Evolutionary conservation across 2,888 invertebrate species (phyloP), one percentile per base, ranked within the genome.

Genomic region (Drosophila putrida): DNA sequence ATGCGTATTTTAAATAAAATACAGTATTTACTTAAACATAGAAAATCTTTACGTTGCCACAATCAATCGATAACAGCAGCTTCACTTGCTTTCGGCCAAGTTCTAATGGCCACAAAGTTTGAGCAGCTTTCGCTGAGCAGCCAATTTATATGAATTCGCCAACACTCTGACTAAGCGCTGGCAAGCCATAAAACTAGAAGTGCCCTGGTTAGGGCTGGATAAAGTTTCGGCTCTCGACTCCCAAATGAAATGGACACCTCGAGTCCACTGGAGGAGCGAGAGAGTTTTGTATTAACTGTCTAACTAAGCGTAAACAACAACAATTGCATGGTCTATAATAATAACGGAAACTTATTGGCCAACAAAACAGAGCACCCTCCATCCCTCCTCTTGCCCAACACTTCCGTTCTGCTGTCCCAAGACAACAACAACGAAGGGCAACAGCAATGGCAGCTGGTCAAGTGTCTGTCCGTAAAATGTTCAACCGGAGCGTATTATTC

Each of bases 291-390:
- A 87, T 83, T 87, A 89, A 84, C 85, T 78, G 73, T 59, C 71
- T 73, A 59, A 64, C 77, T 71, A 72, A 72, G 67, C 74, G 78
- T 63, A 64, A 69, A 59, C 69, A 79, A 70, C 65, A 71, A 67
- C 60, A 70, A 59, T 62, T 53, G 44, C 60, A 43, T 43, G 27
- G 54, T 75, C 79, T 47, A 76, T 88, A 83, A 89, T 83, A 87
- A 87, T 80, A 89, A 81, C 71, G 51, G 62, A 87, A 88, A 78
- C 76, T 85, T 85, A 89, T 89, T 85, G 78, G 71, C 60, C 65
- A 80, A 65, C 70, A 51, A 66, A 61, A 65, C 62, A 60, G 53
- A 10, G 11, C 38, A 10, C 50, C 1, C 27, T 4, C 11, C 20
- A 8, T 10, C 1, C 20, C 20, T 20, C 20, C 20, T 20, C 20